phyloP scores from a whole-genome alignment of 2,797 vertebrate species.

The Crotalus adamanteus region DNA sequence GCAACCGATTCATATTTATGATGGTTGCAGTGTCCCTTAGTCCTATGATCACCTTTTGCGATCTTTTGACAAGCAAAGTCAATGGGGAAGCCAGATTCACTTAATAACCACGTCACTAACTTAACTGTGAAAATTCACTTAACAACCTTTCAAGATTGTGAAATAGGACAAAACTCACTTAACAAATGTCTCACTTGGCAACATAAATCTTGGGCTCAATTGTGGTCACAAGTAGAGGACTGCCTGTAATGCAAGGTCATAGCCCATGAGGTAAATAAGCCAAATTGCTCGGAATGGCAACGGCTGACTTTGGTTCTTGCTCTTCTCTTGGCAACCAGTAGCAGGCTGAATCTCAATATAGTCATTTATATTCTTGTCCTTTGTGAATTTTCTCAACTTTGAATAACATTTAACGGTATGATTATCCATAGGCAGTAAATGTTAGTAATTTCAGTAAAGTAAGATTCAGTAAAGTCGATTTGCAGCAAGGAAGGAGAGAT shows the following conservation, averaged over 20 bases:
- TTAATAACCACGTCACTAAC: not conserved
- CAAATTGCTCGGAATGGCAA: not conserved
- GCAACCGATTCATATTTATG: not conserved
- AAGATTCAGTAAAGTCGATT: not conserved
- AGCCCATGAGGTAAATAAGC: not conserved
- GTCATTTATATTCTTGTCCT: not conserved
- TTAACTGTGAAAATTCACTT: not conserved
- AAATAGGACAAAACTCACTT: not conserved
- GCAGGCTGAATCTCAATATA: not conserved
- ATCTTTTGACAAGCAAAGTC: not conserved
- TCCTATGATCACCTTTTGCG: not conserved
- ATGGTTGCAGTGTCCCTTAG: too few species aligned
- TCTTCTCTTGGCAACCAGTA: not conserved
- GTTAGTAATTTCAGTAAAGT: not conserved
- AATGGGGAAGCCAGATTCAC: not conserved
- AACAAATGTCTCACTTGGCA: not conserved
- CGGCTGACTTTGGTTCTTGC: not conserved
- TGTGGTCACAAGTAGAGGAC: not conserved
- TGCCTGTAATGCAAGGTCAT: not conserved
- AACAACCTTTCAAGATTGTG: not conserved
- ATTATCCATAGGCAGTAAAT: not conserved
- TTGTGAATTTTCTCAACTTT: not conserved
- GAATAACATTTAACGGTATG: not conserved
- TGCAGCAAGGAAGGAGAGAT: not conserved
- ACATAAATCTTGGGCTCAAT: not conserved